These are phyloP conservation scores for Stenopsyche tienmushanensis DNA, from an alignment of 1,140 invertebrate species.

Conservation along the genomic window DNA sequence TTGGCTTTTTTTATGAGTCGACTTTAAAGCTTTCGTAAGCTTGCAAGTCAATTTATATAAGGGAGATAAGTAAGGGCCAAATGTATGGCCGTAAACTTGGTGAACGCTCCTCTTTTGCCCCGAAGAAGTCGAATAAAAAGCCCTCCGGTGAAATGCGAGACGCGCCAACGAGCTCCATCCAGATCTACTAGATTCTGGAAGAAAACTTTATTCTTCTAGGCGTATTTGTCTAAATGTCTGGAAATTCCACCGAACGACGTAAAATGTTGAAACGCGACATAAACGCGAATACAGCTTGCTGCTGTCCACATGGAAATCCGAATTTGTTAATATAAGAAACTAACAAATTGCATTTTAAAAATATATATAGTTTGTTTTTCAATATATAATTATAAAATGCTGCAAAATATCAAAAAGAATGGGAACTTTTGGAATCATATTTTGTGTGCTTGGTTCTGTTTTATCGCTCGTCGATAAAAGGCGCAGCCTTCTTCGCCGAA, in stretches of 20 bases:
- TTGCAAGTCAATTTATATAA: conserved; percentile 36
- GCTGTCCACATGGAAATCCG: too few species aligned
- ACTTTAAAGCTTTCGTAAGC: conserved; percentile 35
- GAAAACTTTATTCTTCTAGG: neutral
- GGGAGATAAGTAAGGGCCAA: conserved; percentile 34
- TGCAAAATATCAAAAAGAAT: too few species aligned
- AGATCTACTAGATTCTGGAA: neutral
- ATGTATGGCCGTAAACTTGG: conserved; percentile 29
- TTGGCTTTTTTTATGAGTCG: conserved; percentile 34
- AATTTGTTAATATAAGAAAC: too few species aligned
- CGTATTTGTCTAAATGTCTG: conserved; percentile 6
- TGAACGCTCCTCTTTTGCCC: neutral
- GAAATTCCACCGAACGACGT: neutral
- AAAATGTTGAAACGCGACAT: too few species aligned
- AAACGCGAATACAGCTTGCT: too few species aligned
- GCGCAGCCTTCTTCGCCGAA: neutral
- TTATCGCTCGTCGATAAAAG: neutral
- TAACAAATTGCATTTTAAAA: too few species aligned
- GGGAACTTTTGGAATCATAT: too few species aligned
- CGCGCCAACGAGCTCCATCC: neutral
- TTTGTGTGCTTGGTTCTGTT: too few species aligned
- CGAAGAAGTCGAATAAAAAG: neutral
- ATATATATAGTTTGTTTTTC: too few species aligned
- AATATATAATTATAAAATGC: too few species aligned
- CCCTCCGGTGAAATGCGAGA: neutral